Percentiles rank a stretch among this genome's conserved stretches.
Evolutionary conservation across 2,888 invertebrate genomes (phyloP).

Genomic region (Geotrupes spiniger): DNA sequence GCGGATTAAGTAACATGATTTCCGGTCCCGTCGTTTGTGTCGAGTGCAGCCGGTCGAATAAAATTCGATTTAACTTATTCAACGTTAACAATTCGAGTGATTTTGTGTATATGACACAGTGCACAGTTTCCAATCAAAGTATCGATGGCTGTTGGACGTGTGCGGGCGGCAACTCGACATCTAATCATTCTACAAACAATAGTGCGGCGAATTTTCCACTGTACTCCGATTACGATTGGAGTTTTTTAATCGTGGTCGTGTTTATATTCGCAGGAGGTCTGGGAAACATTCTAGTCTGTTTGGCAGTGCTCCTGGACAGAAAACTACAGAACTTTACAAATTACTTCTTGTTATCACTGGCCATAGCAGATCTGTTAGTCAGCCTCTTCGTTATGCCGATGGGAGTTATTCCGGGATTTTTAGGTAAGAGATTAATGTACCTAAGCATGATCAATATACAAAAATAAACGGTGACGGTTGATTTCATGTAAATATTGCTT

Average conservation of each 20-base stretch:
- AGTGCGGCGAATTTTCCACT: conserved; percentile 11
- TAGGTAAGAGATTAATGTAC: conserved; percentile 65
- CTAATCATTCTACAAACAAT: conserved; percentile 7
- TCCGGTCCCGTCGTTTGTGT: conserved; percentile 25
- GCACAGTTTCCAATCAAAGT: conserved; percentile 17
- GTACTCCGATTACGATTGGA: conserved; percentile 65
- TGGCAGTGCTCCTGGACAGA: conserved; percentile 88
- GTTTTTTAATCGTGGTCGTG: conserved; percentile 77
- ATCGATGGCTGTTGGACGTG: conserved; percentile 14
- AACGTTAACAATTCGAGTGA: conserved; percentile 17
- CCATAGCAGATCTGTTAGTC: conserved; percentile 90
- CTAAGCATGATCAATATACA: neutral
- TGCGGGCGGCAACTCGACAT: conserved; percentile 5
- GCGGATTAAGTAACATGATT: conserved; percentile 26
- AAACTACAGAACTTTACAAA: conserved; percentile 93
- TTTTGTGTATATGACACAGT: conserved; percentile 18
- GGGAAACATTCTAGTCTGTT: conserved; percentile 90
- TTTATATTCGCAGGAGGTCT: conserved; percentile 86
- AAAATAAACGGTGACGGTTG: neutral
- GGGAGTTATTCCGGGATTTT: conserved; percentile 88
- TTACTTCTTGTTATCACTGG: conserved; percentile 90
- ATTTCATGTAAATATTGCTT: conserved; percentile 6
- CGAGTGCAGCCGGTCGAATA: conserved; percentile 20
- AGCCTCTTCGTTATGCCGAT: conserved; percentile 95
- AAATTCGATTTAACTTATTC: conserved; percentile 14